These are phyloP conservation scores for Vireo altiloquus DNA, from an alignment of 2,113 vertebrate species.

Conservation along the genomic window DNA sequence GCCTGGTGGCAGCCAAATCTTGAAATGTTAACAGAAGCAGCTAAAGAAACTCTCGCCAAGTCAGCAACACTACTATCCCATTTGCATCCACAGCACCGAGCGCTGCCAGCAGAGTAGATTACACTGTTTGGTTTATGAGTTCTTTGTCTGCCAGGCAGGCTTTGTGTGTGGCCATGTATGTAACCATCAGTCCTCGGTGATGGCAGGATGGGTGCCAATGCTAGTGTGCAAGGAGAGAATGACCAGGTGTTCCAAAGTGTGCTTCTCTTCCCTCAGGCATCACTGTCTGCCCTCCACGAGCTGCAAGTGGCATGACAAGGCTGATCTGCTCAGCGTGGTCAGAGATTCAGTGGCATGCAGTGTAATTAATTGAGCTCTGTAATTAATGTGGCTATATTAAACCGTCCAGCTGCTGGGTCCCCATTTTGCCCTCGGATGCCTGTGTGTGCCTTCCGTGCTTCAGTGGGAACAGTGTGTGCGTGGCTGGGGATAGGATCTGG, in stretches of 20 bases:
- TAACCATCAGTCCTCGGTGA: not conserved
- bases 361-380: not conserved
- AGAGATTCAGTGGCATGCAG: not conserved
- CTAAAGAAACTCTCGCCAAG: not conserved
- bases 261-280: not conserved
- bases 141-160: conserved; percentile 28
- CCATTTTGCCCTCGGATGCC: not conserved
- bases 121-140: conserved; percentile 18
- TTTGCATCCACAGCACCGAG: not conserved
- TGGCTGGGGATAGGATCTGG: not conserved
- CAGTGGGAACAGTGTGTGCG: not conserved
- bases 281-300: rapidly evolving
- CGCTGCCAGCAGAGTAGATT: conserved; percentile 40
- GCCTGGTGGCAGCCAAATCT: not conserved
- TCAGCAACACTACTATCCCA: not conserved
- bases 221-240: not conserved
- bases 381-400: conserved; percentile 1
- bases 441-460: not conserved
- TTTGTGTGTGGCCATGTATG: conserved; percentile 43
- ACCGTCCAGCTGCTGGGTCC: not conserved
- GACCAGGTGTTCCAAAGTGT: not conserved
- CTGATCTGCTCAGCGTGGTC: not conserved
- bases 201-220: not conserved
- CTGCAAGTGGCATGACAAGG: rapidly evolving
- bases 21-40: not conserved